These are phyloP conservation scores for Pelodytes ibericus DNA, from an alignment of 2,797 vertebrate genomes.

Conservation along the genomic window DNA sequence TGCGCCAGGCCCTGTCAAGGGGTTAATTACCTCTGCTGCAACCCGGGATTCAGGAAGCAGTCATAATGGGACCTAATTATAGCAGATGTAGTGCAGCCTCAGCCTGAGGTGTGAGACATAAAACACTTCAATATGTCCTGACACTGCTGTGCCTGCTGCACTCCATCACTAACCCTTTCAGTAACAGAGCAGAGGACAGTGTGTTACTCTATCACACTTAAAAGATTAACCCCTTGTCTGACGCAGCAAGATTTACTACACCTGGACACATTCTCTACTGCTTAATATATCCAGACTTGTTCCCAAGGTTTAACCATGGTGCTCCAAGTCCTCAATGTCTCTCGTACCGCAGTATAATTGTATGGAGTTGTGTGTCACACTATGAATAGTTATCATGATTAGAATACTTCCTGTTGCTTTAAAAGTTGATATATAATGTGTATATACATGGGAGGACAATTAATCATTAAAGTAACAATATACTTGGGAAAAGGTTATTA, in stretches of 20 bases:
- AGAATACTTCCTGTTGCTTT: too few relatives aligned
- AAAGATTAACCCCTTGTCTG: neutral
- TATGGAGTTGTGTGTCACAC: too few relatives aligned
- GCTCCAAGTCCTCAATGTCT: too few relatives aligned
- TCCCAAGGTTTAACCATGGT: too few relatives aligned
- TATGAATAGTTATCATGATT: too few relatives aligned
- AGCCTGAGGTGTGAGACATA: constrained; percentile 29
- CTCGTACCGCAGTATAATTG: too few relatives aligned
- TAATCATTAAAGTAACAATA: too few relatives aligned
- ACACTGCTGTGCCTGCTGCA: neutral
- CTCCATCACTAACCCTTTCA: neutral
- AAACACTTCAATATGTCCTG: constrained; percentile 25
- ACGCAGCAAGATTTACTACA: neutral
- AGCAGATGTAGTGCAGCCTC: constrained; percentile 27
- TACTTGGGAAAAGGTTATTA: too few relatives aligned
- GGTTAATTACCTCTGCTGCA: constrained; percentile 35
- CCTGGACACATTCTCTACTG: too few relatives aligned
- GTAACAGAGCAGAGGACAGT: neutral
- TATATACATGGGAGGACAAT: too few relatives aligned
- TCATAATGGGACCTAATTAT: constrained; percentile 42
- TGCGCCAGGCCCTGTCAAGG: constrained; percentile 13
- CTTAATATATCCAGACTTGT: too few relatives aligned
- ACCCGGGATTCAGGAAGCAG: constrained; percentile 28
- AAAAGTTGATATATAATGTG: too few relatives aligned
- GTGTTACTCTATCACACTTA: neutral